phyloP scores from a whole-genome alignment of 2,888 invertebrate genomes.

The Bibio marci region DNA sequence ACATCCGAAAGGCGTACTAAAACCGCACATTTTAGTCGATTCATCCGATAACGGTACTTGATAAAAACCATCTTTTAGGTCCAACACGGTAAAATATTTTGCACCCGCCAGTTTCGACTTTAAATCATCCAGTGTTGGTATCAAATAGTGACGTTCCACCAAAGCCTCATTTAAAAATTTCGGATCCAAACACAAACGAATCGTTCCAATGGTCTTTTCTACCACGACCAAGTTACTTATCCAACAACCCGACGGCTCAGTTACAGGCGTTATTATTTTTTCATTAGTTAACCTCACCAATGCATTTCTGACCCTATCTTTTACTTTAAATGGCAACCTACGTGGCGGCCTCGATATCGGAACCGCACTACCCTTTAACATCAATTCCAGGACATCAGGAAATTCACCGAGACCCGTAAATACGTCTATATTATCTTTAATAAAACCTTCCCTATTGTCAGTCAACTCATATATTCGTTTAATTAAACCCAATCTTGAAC shows the following conservation, averaged over 20 bases:
- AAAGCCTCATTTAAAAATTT: slow-evolving; percentile 9
- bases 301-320: not conserved
- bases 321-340: not conserved
- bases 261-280: slow-evolving; percentile 1
- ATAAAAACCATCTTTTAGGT: not conserved
- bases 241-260: slow-evolving; percentile 2
- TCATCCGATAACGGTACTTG: not conserved
- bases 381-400: not conserved
- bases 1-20: slow-evolving; percentile 7
- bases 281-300: not conserved
- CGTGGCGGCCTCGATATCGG: not conserved
- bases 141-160: slow-evolving; percentile 6
- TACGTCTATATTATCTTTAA: not conserved
- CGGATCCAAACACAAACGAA: slow-evolving; percentile 10
- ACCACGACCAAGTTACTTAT: slow-evolving; percentile 5
- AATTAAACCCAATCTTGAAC: not conserved
- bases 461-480: not conserved
- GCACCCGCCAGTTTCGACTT: slow-evolving; percentile 6
- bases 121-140: slow-evolving; percentile 12
- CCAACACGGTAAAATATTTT: not conserved
- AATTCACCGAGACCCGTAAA: slow-evolving; percentile 1
- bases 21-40: slow-evolving; percentile 6
- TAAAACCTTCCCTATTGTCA: not conserved
- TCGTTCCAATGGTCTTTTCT: slow-evolving; percentile 6
- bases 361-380: not conserved